These are phyloP conservation scores for Dicyrtoma fusca DNA, from an alignment of 2,888 invertebrate species.

Conservation along the genomic window DNA sequence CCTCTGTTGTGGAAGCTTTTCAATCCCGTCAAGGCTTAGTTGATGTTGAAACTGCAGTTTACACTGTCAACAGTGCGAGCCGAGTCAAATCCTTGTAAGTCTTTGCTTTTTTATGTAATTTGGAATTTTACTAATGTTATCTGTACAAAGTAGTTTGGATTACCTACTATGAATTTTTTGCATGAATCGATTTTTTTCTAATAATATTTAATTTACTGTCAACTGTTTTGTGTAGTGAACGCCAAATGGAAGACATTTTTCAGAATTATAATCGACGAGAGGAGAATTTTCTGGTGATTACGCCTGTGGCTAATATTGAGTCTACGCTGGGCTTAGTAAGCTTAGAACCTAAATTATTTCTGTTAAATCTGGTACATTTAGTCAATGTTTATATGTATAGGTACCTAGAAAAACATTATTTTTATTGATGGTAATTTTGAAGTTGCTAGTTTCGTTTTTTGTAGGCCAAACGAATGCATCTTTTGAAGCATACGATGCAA, in stretches of 20 bases:
- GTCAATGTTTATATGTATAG: neutral
- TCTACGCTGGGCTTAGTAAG: conserved; percentile 47
- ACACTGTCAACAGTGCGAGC: conserved; percentile 49
- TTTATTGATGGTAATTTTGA: neutral
- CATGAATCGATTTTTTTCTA: too few species aligned
- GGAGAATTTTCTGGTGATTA: conserved; percentile 48
- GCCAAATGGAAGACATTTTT: conserved; percentile 48
- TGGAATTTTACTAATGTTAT: neutral
- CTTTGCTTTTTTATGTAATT: too few species aligned
- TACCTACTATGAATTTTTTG: neutral
- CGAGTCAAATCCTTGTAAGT: conserved; percentile 44
- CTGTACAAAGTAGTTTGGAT: neutral
- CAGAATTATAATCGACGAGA: conserved; percentile 33
- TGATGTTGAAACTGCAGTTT: conserved; percentile 44
- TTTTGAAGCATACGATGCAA: conserved; percentile 74
- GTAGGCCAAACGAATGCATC: conserved; percentile 67
- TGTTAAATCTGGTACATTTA: too few species aligned
- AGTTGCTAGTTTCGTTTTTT: conserved; percentile 1
- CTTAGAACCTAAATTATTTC: neutral
- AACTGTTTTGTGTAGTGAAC: conserved; percentile 38
- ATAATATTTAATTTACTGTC: neutral
- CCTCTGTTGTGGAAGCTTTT: conserved; percentile 40
- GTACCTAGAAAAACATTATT: neutral
- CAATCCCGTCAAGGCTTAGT: conserved; percentile 25
- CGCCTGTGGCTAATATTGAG: conserved; percentile 46